Percentiles rank a stretch among this genome's conserved stretches.
These are phyloP conservation scores for Macropis europaea DNA, from an alignment of 2,888 invertebrate genomes.

Conservation along the genomic window DNA sequence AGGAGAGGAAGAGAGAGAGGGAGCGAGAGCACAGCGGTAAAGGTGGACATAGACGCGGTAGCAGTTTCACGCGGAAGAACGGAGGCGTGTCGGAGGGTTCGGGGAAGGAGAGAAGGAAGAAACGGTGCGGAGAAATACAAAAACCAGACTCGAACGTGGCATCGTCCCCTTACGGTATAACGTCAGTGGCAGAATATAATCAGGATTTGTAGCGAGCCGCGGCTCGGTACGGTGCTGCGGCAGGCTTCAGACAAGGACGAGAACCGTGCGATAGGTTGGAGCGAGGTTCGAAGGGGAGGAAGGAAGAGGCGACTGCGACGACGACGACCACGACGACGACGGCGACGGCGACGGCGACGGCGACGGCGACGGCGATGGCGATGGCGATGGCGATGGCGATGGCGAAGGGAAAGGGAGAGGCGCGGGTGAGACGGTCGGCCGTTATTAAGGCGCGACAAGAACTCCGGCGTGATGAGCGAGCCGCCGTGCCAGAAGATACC, in stretches of 20 bases:
- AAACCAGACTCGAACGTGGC: constrained; percentile 78
- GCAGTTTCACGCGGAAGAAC: constrained; percentile 40
- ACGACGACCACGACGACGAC: no score
- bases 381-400: constrained; percentile 23
- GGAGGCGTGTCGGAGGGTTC: constrained; percentile 7
- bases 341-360: no score
- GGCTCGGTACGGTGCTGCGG: constrained; percentile 35
- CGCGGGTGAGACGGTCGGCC: constrained; percentile 72
- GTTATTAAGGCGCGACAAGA: constrained; percentile 80
- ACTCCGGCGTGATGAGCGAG: constrained; percentile 78
- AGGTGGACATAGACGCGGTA: constrained; percentile 22
- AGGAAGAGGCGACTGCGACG: constrained; percentile 16
- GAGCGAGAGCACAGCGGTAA: constrained; percentile 20
- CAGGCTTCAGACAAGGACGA: constrained; percentile 45
- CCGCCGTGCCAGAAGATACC: constrained; percentile 78
- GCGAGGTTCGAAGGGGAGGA: constrained; percentile 48
- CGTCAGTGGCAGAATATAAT: constrained; percentile 81
- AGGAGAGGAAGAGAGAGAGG: constrained; percentile 36
- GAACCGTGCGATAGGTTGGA: constrained; percentile 34
- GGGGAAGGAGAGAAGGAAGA: constrained; percentile 25
- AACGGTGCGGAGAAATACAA: constrained; percentile 72
- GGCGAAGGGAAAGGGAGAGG: constrained; percentile 36
- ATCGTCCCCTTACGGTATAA: constrained; percentile 76
- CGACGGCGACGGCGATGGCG: constrained; percentile 44
- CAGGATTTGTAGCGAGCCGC: constrained; percentile 80